phyloP scores from a whole-genome alignment of 2,113 vertebrate genomes.

The Desmodus rotundus region DNA sequence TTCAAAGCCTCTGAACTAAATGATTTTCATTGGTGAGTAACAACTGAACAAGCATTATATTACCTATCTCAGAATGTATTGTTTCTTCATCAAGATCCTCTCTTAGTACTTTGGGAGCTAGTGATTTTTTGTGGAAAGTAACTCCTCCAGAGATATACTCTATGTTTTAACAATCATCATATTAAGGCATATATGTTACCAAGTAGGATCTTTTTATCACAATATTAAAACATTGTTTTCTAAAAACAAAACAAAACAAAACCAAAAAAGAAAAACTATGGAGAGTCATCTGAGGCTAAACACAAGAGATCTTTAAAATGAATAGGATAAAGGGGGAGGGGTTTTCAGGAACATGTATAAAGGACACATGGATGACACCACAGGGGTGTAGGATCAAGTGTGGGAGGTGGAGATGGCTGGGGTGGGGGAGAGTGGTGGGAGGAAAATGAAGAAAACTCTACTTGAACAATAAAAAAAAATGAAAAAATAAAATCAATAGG shows the following conservation, averaged over 20 bases:
- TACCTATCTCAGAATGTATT: neutral
- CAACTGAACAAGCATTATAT: neutral
- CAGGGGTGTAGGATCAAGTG: too few relatives aligned
- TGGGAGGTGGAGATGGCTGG: too few relatives aligned
- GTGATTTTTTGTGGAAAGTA: neutral
- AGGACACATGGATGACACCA: too few relatives aligned
- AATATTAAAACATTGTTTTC: neutral
- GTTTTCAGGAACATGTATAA: too few relatives aligned
- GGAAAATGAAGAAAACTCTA: too few relatives aligned
- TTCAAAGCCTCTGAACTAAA: slow-evolving; percentile 3
- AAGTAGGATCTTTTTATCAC: neutral
- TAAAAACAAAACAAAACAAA: neutral
- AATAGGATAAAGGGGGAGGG: neutral
- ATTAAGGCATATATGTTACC: neutral
- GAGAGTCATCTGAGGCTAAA: neutral
- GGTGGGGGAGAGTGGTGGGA: too few relatives aligned
- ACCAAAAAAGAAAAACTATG: neutral
- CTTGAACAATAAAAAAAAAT: too few relatives aligned
- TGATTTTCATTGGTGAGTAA: neutral
- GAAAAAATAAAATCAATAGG: neutral
- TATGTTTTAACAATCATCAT: neutral
- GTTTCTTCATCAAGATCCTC: neutral
- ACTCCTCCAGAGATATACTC: neutral
- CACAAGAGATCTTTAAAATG: neutral
- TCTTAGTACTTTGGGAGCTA: neutral